A percentile compares a stretch with the other conserved stretches of the same genome.
phyloP scores from a whole-genome alignment of 2,888 invertebrate genomes.

The Tethea ocularis region DNA sequence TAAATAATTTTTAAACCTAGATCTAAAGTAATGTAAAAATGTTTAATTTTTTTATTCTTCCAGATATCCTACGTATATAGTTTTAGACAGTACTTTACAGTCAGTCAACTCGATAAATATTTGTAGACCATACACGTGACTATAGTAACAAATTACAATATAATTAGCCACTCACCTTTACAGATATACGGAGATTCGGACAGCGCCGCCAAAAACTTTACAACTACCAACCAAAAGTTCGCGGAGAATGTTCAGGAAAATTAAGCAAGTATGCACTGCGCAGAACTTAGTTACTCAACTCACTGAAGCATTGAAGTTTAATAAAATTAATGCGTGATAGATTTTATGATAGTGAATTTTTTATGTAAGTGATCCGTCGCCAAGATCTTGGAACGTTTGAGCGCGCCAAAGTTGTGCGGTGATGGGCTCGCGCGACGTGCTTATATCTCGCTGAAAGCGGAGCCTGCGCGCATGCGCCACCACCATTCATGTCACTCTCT shows the following conservation, averaged over 20 bases:
- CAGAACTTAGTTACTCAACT: slow-evolving; percentile 44
- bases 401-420: slow-evolving; percentile 80
- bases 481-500: slow-evolving; percentile 73
- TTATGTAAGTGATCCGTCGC: slow-evolving; percentile 44
- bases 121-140: slow-evolving; percentile 11
- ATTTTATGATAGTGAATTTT: slow-evolving; percentile 32
- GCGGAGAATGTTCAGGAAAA: slow-evolving; percentile 36
- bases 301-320: slow-evolving; percentile 42
- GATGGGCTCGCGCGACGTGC: slow-evolving; percentile 62
- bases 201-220: slow-evolving; percentile 58
- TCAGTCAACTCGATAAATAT: not conserved
- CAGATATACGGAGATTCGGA: slow-evolving; percentile 28
- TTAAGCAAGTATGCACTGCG: slow-evolving; percentile 42
- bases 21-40: not conserved
- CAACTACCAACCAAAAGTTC: slow-evolving; percentile 57
- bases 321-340: slow-evolving; percentile 23
- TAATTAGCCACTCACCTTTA: slow-evolving; percentile 45
- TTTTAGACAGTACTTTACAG: not conserved
- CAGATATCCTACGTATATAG: not conserved
- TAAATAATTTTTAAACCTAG: too few species aligned
- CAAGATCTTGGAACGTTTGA: slow-evolving; percentile 69
- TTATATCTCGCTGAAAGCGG: slow-evolving; percentile 69
- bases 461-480: slow-evolving; percentile 66
- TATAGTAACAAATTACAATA: slow-evolving; percentile 34
- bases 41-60: not conserved